Base-by-base conservation (phyloP, 2,113 vertebrate genomes). In the Tragelaphus buxtoni region DNA sequence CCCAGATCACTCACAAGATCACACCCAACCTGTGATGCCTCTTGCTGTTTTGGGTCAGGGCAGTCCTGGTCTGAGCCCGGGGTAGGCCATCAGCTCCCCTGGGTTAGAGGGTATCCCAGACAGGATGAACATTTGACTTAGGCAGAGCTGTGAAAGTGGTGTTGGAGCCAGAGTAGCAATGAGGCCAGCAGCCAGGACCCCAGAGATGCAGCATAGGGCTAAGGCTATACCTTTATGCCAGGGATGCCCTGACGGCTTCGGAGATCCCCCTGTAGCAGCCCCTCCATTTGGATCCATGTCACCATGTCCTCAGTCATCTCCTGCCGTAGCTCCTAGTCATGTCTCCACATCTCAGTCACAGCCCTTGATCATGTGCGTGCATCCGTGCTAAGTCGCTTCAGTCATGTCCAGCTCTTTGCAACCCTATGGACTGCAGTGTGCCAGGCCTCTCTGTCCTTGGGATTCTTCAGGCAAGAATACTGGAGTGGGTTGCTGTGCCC, bases 1-100 rank as follows among this genome's bases (percentile, higher is more conserved):
- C 26, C 51, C 7, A 24, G 49, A 8, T n/a, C 80, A 10, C 18
- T 24, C 30, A 2, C 24, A 20, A 61, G 60, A 69, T 51, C 63
- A 51, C 0, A 0, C 3, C 22, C 12, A 7, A 11, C 56, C 1
- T 7, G 22, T 47, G 60, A 17, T 2, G 9, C 24, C 26, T 14
- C 24, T 9, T 18, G 77, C 55, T 28, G 12, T 55, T 55, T 55
- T 55, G 14, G 58, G 4, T 92, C 9, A 77, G 39, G 6, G 61
- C 13, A 79, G 32, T 39, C 80, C 58, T 83, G 9, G n/a, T 82
- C 51, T 58, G 55, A 51, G 35, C 63, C 58, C 8, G 3, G 30
- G 4, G 20, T 26, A 24, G 56, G 47, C 60, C 22, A 2, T 10
- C 24, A 4, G 1, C 30, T 47, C 7, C 58, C 18, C 56, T 14